Evolutionary conservation across 2,888 invertebrate genomes (phyloP).

Genomic region (Pristionchus arcanus): DNA sequence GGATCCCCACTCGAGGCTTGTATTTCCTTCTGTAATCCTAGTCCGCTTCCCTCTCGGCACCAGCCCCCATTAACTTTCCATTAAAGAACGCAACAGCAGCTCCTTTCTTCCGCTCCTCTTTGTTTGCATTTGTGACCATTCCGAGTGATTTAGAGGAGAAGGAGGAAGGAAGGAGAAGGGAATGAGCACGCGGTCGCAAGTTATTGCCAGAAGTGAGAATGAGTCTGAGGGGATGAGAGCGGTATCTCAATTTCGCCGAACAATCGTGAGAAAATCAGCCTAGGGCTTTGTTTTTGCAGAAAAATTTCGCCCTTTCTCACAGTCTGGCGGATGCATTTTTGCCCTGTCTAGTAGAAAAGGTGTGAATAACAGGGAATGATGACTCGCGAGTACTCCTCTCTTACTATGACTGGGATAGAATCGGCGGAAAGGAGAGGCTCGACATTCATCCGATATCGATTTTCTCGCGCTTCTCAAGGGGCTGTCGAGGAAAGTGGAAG

Average conservation of each 20-base stretch:
- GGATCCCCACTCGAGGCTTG: background rate
- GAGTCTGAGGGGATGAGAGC: background rate
- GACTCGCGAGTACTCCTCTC: background rate
- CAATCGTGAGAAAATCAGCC: background rate
- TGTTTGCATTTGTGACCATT: conserved; percentile 50
- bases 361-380: background rate
- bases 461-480: background rate
- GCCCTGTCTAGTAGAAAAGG: background rate
- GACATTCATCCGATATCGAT: background rate
- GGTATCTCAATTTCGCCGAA: background rate
- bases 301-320: background rate
- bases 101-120: conserved; percentile 8
- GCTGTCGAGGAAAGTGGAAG: background rate
- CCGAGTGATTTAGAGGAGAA: conserved; percentile 47
- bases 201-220: conserved; percentile 13
- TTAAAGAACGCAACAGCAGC: conserved; percentile 8
- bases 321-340: background rate
- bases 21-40: conserved; percentile 30
- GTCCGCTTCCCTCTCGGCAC: background rate
- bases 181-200: conserved; percentile 19
- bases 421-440: background rate
- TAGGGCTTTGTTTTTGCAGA: background rate
- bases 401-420: background rate
- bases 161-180: background rate
- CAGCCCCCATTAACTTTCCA: conserved; percentile 27